These are phyloP conservation scores for Chunga burmeisteri DNA, from an alignment of 2,113 vertebrate species.

Conservation along the genomic window DNA sequence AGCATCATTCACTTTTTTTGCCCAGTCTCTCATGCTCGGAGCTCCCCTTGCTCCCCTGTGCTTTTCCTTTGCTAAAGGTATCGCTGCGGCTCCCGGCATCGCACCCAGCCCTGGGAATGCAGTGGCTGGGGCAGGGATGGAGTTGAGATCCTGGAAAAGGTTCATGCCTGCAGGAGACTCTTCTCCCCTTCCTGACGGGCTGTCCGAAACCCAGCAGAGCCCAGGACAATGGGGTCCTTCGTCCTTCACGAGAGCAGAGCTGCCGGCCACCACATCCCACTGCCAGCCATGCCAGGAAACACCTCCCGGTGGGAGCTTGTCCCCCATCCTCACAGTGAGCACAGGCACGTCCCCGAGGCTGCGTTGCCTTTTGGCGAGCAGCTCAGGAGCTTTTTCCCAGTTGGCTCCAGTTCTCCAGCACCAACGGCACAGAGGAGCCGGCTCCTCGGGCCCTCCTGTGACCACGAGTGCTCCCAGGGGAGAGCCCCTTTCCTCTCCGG, in stretches of 20 bases:
- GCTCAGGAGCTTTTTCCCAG: not conserved
- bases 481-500: not conserved
- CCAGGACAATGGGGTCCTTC: fast-evolving
- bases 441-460: not conserved
- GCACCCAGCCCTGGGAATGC: not conserved
- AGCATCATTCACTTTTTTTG: not conserved
- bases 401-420: not conserved
- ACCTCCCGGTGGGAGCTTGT: not conserved
- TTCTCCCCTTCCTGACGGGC: not conserved
- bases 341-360: not conserved
- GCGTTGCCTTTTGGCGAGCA: not conserved
- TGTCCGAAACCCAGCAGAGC: not conserved
- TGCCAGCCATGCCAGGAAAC: not conserved
- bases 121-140: not conserved
- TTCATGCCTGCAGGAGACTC: not conserved
- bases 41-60: not conserved
- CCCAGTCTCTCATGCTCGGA: not conserved
- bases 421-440: fast-evolving
- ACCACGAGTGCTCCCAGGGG: fast-evolving
- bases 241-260: not conserved
- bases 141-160: not conserved
- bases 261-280: fast-evolving
- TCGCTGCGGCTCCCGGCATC: not conserved
- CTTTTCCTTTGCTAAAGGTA: not conserved
- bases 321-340: not conserved